These are phyloP conservation scores for Drosophila parabipectinata DNA, from an alignment of 1,140 invertebrate genomes.

Conservation along the genomic window DNA sequence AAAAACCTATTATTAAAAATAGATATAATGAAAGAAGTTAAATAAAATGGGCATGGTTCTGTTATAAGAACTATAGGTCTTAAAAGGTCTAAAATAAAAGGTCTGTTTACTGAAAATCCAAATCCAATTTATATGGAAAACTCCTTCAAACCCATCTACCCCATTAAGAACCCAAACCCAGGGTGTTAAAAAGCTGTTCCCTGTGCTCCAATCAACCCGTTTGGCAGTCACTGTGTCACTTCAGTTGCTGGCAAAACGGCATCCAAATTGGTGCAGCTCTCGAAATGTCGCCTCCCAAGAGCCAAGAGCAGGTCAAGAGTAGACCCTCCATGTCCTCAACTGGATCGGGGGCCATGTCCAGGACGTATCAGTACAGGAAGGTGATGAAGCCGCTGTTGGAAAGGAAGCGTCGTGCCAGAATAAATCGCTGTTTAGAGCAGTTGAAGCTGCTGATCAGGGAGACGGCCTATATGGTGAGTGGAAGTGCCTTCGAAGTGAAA, in stretches of 20 bases:
- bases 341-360: constrained; percentile 75
- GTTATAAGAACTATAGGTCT: too few relatives aligned
- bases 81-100: too few relatives aligned
- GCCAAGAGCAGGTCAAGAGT: neutral
- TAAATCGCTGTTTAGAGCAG: constrained; percentile 93
- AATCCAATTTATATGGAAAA: too few relatives aligned
- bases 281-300: neutral
- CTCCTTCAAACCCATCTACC: neutral
- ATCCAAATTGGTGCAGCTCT: constrained; percentile 4
- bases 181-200: neutral
- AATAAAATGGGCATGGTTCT: too few relatives aligned
- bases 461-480: constrained; percentile 85
- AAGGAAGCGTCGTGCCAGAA: constrained; percentile 91
- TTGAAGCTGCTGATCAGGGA: constrained; percentile 92
- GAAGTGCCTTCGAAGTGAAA: neutral
- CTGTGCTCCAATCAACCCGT: neutral
- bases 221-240: neutral
- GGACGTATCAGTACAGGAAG: constrained; percentile 86
- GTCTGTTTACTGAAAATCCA: too few relatives aligned
- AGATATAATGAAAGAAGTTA: too few relatives aligned
- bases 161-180: neutral
- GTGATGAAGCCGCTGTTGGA: constrained; percentile 92
- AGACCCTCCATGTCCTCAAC: neutral
- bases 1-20: too few relatives aligned
- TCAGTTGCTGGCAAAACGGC: constrained; percentile 15